Evolutionary conservation across 1,140 invertebrate genomes (phyloP).

Genomic region (Eupristina koningsbergeri): DNA sequence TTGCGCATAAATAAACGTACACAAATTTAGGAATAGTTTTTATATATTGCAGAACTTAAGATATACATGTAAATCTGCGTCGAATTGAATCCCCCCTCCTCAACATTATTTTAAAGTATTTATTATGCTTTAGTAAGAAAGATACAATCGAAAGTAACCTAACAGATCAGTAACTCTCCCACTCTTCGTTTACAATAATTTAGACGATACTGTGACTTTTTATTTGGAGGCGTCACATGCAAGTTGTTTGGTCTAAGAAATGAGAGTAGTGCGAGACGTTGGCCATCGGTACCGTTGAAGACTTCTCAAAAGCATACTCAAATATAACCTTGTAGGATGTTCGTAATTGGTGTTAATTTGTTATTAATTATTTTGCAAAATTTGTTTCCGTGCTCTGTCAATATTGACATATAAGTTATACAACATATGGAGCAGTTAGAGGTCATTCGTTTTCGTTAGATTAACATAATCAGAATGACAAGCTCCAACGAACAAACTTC

Average conservation of each 20-base stretch:
- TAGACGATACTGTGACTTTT: background rate
- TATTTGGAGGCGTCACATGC: background rate
- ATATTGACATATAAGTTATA: background rate
- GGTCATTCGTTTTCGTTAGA: background rate
- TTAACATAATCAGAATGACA: background rate
- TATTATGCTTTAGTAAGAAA: too few species aligned
- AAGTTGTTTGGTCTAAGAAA: background rate
- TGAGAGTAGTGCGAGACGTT: background rate
- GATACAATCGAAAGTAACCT: too few species aligned
- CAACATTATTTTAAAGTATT: too few species aligned
- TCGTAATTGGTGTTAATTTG: background rate
- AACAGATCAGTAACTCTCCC: background rate
- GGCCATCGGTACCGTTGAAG: background rate
- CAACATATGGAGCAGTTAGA: background rate
- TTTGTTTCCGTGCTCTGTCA: background rate
- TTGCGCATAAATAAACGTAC: too few species aligned
- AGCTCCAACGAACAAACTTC: background rate
- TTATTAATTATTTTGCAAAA: background rate
- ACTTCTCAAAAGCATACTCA: too few species aligned
- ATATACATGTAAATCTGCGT: too few species aligned
- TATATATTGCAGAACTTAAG: too few species aligned
- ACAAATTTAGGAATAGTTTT: too few species aligned
- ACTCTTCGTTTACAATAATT: background rate
- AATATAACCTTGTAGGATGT: too few species aligned
- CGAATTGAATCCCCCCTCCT: too few species aligned